Evolutionary conservation across 2,797 vertebrate species (phyloP), one percentile per base, ranked within the genome.

Genomic region (Sebastes steindachneri): DNA sequence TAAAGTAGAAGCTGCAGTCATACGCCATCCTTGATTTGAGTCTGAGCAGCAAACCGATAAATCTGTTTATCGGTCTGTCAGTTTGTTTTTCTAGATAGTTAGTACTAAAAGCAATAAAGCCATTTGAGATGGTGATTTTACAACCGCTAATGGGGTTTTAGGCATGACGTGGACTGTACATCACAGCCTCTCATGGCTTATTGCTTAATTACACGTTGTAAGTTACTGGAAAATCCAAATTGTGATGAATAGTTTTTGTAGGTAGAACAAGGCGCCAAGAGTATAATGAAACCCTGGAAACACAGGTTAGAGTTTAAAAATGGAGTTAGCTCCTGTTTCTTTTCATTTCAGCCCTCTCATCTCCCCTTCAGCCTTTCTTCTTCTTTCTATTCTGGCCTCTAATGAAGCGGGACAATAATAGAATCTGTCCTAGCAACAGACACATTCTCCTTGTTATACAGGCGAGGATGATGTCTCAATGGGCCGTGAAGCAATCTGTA

Each of bases 401-500:
- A 72, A 83, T 73, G 71, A 84, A 78, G 33, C 41, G 10, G 28
- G 71, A 41, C 58, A 33, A 73, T 75, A 84, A 87, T 73, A 87
- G 78, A 81, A 78, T 65, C 58, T 4, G 63, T 81, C 73, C 29
- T 77, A 74, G 79, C 86, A 79, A 81, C 75, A 72, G 51, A 65
- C 60, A 21, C 58, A 11, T 4, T 68, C 8, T 33, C 67, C 29
- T 68, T 62, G 74, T 72, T 75, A n/a, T 55, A 76, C 60, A 53
- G 65, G 28, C 68, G 54, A 78, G 67, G 37, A 66, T 33, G 75
- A 73, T 45, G 59, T 60, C 80, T 83, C 83, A 83, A 58, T 75
- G 77, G 77, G 74, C 80, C 57, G 15, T 70, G 71, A 79, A 75
- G 74, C 60, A 35, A 75, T 88, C 77, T 80, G 70, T 80, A 73